A percentile compares a stretch with the other conserved stretches of the same genome.
These are phyloP conservation scores for Phaethornis superciliosus DNA, from an alignment of 2,113 vertebrate genomes.

Conservation along the genomic window DNA sequence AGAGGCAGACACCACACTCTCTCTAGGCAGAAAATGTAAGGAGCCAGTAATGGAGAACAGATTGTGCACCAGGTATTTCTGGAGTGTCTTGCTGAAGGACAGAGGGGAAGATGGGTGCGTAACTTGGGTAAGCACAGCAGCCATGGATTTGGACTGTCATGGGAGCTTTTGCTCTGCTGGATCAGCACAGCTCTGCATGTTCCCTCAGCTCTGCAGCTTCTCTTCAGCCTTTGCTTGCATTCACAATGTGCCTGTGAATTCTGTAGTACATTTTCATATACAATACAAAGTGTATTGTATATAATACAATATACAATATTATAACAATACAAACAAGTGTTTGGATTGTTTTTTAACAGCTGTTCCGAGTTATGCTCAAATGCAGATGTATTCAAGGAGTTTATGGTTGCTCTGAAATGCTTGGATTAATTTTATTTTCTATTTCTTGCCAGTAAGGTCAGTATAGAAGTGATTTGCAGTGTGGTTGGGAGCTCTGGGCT, in stretches of 20 bases:
- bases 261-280: rapidly evolving
- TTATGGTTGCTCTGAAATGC: not conserved
- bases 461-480: rapidly evolving
- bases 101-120: not conserved
- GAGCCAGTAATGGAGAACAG: not conserved
- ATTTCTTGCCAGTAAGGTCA: not conserved
- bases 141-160: not conserved
- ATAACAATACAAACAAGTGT: rapidly evolving
- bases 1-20: too few relatives aligned
- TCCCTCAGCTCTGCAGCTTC: not conserved
- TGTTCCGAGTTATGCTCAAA: not conserved
- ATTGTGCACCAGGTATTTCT: not conserved
- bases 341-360: not conserved
- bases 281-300: too few relatives aligned
- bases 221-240: rapidly evolving
- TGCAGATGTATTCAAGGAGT: too few relatives aligned
- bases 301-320: too few relatives aligned
- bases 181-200: not conserved
- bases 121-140: not conserved
- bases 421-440: not conserved
- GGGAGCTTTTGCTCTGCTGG: not conserved
- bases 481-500: not conserved
- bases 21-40: not conserved
- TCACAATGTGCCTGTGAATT: not conserved
- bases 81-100: not conserved